Evolutionary conservation across 2,888 invertebrate genomes (phyloP).

Genomic region (Galeopsomyia nigrocyanea): DNA sequence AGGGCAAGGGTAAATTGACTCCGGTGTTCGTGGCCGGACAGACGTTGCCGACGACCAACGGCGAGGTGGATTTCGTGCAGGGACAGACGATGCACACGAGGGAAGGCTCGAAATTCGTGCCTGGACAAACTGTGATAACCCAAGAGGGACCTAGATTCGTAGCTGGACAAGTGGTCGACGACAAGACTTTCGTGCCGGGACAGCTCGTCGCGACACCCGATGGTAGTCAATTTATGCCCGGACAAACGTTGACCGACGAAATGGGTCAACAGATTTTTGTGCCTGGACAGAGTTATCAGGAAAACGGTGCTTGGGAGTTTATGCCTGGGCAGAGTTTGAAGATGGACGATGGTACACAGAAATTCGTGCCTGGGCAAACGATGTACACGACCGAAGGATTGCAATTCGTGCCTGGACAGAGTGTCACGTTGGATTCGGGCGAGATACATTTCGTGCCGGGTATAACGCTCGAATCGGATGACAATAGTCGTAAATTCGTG

Average conservation of each 20-base stretch:
- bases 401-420: conserved; percentile 78
- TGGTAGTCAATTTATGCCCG: conserved; percentile 74
- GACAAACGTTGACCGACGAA: conserved; percentile 74
- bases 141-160: conserved; percentile 76
- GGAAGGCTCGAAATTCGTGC: conserved; percentile 73
- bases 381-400: conserved; percentile 75
- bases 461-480: conserved; percentile 69
- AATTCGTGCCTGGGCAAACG: conserved; percentile 77
- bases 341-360: conserved; percentile 71
- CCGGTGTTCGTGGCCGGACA: conserved; percentile 81
- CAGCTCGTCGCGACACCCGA: conserved; percentile 63
- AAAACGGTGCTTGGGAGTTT: conserved; percentile 74
- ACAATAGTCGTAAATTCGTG: conserved; percentile 71
- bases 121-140: conserved; percentile 76
- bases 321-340: conserved; percentile 76
- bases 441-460: conserved; percentile 76
- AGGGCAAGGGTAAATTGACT: conserved; percentile 70
- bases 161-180: conserved; percentile 73
- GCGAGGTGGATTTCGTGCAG: conserved; percentile 71
- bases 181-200: conserved; percentile 66
- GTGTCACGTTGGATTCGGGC: conserved; percentile 70
- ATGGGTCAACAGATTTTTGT: conserved; percentile 74
- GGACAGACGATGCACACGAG: conserved; percentile 76
- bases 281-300: conserved; percentile 75
- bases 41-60: conserved; percentile 74